Evolutionary conservation across 2,113 vertebrate species (phyloP).

Genomic region (Columbina picui): DNA sequence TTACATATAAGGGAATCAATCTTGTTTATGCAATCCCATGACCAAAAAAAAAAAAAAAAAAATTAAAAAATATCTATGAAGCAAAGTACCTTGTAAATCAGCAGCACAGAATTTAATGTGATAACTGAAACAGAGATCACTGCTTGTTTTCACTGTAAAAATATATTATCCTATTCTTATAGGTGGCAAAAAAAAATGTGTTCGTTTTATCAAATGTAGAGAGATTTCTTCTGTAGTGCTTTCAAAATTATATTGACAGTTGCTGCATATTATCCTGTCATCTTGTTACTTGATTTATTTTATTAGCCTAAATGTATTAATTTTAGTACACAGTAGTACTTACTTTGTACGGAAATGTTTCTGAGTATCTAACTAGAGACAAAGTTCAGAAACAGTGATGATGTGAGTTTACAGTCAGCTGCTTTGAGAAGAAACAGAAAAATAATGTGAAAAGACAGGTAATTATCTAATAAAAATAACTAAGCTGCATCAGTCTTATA

Average conservation of each 20-base stretch:
- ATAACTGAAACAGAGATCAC: background rate
- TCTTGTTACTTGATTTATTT: background rate
- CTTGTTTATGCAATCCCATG: background rate
- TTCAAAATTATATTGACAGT: background rate
- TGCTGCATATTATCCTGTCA: background rate
- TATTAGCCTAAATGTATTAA: background rate
- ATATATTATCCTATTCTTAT: background rate
- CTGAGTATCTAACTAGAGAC: background rate
- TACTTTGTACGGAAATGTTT: background rate
- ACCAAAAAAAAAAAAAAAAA: background rate
- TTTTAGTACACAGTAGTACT: background rate
- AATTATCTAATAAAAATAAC: background rate
- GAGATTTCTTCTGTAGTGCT: background rate
- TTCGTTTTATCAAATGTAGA: background rate
- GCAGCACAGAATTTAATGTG: background rate
- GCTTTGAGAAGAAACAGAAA: background rate
- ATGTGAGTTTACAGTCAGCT: background rate
- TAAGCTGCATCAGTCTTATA: background rate
- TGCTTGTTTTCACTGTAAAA: background rate
- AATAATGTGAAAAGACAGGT: background rate
- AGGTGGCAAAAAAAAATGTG: background rate
- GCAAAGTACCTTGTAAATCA: background rate
- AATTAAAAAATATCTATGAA: background rate
- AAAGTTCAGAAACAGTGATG: background rate
- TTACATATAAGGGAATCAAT: background rate